Evolutionary conservation across 2,888 invertebrate genomes (phyloP).

Genomic region (Agonopterix heracliana): DNA sequence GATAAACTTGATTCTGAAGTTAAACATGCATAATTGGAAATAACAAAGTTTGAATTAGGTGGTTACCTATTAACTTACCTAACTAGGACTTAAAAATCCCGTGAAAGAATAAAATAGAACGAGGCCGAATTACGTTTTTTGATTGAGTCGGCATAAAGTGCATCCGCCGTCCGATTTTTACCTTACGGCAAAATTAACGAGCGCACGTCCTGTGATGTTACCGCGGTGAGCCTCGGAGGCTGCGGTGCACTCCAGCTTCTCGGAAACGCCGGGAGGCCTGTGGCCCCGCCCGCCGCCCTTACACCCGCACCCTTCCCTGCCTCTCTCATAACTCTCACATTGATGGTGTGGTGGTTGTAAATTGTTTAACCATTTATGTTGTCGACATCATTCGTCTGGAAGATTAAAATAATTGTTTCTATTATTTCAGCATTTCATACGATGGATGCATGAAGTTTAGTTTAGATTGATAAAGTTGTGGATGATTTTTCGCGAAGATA

Average conservation of each 20-base stretch:
- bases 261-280: conserved; percentile 43
- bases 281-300: conserved; percentile 22
- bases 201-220: conserved; percentile 60
- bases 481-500: too few species aligned
- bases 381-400: not conserved
- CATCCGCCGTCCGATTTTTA: conserved; percentile 51
- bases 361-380: not conserved
- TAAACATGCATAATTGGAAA: too few species aligned
- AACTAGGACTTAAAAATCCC: too few species aligned
- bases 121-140: conserved; percentile 4
- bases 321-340: not conserved
- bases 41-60: too few species aligned
- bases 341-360: not conserved
- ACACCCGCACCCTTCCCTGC: conserved; percentile 25
- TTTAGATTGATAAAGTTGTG: too few species aligned
- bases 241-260: conserved; percentile 47
- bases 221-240: conserved; percentile 57
- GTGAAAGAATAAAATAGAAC: too few species aligned
- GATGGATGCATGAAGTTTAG: too few species aligned
- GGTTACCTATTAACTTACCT: too few species aligned
- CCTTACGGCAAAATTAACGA: conserved; percentile 59
- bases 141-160: conserved; percentile 47
- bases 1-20: too few species aligned
- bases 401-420: too few species aligned
- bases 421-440: too few species aligned